A percentile compares a stretch with the other conserved stretches of the same genome.
Conservation (phyloP, 2,113 vertebrate species). For the Ophthalmolycus amberensis region DNA sequence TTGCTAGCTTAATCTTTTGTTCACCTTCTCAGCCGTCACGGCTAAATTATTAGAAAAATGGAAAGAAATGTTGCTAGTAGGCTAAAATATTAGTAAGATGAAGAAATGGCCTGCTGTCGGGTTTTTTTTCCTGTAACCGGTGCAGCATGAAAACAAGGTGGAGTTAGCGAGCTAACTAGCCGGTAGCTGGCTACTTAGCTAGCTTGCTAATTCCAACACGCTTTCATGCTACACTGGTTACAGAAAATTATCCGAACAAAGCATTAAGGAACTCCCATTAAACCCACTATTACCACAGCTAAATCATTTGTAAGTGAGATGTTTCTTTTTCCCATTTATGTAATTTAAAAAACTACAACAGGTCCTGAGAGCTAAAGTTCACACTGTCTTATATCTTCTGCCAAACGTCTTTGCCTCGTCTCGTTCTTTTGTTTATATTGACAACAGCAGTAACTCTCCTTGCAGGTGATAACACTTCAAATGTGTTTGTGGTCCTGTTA, state of each 20-base stretch:
- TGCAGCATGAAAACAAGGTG: neutral
- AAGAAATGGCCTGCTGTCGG: too few species aligned
- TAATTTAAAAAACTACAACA: neutral
- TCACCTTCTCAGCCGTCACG: too few species aligned
- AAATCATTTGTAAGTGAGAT: neutral
- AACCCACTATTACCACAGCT: too few species aligned
- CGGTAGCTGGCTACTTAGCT: neutral
- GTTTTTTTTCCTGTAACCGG: neutral
- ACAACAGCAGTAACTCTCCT: slow-evolving; percentile 1
- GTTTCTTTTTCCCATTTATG: neutral
- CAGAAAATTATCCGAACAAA: neutral
- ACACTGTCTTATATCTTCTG: neutral
- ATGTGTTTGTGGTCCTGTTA: slow-evolving; percentile 48
- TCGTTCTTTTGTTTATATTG: neutral
- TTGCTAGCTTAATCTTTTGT: too few species aligned
- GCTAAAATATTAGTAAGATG: too few species aligned
- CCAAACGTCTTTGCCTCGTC: neutral
- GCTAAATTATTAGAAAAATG: too few species aligned
- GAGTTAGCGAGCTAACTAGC: neutral
- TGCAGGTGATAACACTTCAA: slow-evolving; percentile 14
- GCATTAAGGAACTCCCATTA: neutral
- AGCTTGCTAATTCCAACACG: neutral
- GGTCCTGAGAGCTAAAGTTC: neutral
- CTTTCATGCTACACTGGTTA: neutral
- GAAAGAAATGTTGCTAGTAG: too few species aligned